Evolutionary conservation across 2,888 invertebrate genomes (phyloP).

Genomic region (Volucella inanis): DNA sequence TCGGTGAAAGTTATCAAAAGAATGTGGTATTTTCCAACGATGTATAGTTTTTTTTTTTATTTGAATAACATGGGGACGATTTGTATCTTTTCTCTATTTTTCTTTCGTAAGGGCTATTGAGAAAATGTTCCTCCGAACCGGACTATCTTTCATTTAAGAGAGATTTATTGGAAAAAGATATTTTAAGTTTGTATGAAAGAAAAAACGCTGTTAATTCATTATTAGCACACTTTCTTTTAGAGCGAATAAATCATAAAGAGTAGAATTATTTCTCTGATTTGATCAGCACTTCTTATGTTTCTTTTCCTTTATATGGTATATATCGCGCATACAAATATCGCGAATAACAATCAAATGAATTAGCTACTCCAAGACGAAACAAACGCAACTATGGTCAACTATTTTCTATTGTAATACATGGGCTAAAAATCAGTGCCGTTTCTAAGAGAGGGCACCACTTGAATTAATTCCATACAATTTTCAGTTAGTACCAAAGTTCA

Average conservation of each 20-base stretch:
- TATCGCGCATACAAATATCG: slow-evolving; percentile 31
- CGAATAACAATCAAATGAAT: neutral
- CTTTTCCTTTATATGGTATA: slow-evolving; percentile 1
- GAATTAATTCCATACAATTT: too few relatives aligned
- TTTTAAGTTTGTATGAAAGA: slow-evolving; percentile 19
- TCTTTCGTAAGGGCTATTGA: neutral
- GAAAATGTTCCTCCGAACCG: slow-evolving; percentile 25
- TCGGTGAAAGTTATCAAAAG: slow-evolving; percentile 68
- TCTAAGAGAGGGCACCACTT: too few relatives aligned
- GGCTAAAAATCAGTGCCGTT: too few relatives aligned
- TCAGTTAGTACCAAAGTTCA: too few relatives aligned
- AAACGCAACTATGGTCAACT: slow-evolving; percentile 55
- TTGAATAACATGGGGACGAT: neutral
- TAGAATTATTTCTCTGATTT: neutral
- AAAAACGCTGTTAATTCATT: slow-evolving; percentile 57
- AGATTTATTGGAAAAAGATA: slow-evolving; percentile 7
- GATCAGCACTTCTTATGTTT: slow-evolving; percentile 42
- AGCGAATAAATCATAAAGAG: slow-evolving; percentile 17
- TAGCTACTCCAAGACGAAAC: slow-evolving; percentile 11
- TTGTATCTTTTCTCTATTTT: slow-evolving; percentile 20
- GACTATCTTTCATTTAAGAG: too few relatives aligned
- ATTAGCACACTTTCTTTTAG: slow-evolving; percentile 50
- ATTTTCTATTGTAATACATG: too few relatives aligned
- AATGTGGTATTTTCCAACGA: slow-evolving; percentile 38
- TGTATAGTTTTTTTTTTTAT: slow-evolving; percentile 4